Base-by-base conservation (phyloP, 2,888 invertebrate species). In the Agrilus cyanescens region DNA sequence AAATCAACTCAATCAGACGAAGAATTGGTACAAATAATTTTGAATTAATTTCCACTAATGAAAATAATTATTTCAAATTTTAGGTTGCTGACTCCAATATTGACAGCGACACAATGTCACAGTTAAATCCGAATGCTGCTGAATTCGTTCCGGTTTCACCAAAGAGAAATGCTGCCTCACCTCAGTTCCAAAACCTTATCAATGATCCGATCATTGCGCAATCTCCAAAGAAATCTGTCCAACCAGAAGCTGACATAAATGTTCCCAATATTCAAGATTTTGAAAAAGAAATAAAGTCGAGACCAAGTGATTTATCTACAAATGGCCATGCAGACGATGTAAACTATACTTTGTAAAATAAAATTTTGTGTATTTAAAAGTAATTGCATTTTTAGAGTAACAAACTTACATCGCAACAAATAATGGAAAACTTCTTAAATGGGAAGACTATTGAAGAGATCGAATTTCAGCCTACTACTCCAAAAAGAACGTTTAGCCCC, bases 91-190 rank as follows among this genome's bases (percentile, higher is more conserved):
- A 58, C 49, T 50, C 49, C 38, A 50, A 52, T 43, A 60, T 63
- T 37, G 61, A 72, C 55, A 76, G 77, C 58, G 78, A 82, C 68
- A 80, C 80, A 69, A 72, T 72, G 63, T 87, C 84, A 34, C 84
- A 82, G 46, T 65, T 88, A 52, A 89, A 88, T 70, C 88, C 88
- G 1, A 80, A 88, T 57, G 88, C 88, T 13, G 82, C 82, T n/a
- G 86, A 85, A 67, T 88, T 88, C 65, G 74, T 88, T 45, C 86
- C 87, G 5, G 66, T 73, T 4, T 76, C 78, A 5, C 76, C 79
- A 1, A 75, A 77, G 32, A 63, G 69, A 2, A 67, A 67, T 12
- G 68, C 69, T 16, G 66, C 69, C 7, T 71, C 73, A 5, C 65
- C 72, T 30, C 60, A 59, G 6, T 60, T 64, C 41, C 46, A 57